Evolutionary conservation across 37 sponge, comb jelly and placozoan genomes (phyloP).

Genomic region (Oscarella lobularis): DNA sequence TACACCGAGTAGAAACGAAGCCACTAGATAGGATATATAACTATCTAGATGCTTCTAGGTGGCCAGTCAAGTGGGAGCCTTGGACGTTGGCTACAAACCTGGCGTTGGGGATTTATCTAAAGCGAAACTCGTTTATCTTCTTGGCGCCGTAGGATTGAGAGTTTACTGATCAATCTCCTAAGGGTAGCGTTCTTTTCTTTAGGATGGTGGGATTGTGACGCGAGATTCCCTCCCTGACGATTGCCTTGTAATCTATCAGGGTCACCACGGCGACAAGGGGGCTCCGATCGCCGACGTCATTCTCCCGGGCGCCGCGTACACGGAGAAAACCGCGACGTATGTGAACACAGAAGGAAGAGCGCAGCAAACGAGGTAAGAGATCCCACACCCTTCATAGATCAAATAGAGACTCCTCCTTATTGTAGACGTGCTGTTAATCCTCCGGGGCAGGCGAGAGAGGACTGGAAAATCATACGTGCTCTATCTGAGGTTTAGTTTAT

Average conservation of each 20-base stretch:
- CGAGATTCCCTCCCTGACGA: conserved; percentile 41
- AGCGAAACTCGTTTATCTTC: conserved; percentile 61
- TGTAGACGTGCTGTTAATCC: conserved; percentile 79
- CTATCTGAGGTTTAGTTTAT: not conserved
- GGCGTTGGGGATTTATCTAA: conserved; percentile 25
- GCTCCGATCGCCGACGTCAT: conserved; percentile 82
- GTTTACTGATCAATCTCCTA: not conserved
- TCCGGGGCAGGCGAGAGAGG: conserved; percentile 92
- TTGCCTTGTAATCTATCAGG: conserved; percentile 83
- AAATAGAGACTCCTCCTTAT: not conserved
- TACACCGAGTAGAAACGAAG: conserved; percentile 39
- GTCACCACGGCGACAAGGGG: conserved; percentile 95
- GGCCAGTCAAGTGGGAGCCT: conserved; percentile 90
- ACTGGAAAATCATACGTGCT: conserved; percentile 86
- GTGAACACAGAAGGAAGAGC: conserved; percentile 95
- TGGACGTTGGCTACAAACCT: conserved; percentile 76
- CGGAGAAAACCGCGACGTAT: conserved; percentile 92
- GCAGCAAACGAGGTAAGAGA: conserved; percentile 65
- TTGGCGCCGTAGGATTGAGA: conserved; percentile 58
- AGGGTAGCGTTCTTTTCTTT: not conserved
- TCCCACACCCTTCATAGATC: not conserved
- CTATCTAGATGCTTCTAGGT: conserved; percentile 28
- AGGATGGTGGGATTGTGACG: conserved; percentile 41
- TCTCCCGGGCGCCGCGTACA: conserved; percentile 93
- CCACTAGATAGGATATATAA: not conserved